These are phyloP conservation scores for Lepidonotus clava DNA, from an alignment of 2,888 invertebrate genomes.

Conservation along the genomic window DNA sequence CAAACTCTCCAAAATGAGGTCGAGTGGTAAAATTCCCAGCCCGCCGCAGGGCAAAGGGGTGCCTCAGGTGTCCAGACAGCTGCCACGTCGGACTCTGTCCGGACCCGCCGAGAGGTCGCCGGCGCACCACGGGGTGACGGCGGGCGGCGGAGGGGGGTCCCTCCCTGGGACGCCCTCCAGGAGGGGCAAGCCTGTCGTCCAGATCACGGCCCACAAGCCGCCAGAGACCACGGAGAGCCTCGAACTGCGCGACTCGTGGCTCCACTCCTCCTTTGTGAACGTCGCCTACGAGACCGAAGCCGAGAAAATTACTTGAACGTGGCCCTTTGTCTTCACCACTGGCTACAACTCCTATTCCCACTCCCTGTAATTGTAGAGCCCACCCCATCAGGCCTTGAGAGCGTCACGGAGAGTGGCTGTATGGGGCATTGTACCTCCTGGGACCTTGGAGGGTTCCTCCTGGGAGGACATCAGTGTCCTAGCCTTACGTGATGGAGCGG, in stretches of 20 bases:
- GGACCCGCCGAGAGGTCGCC: neutral
- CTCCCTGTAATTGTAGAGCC: no score
- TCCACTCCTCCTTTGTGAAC: slow-evolving; percentile 31
- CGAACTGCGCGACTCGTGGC: slow-evolving; percentile 22
- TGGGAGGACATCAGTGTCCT: neutral
- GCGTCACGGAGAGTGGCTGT: no score
- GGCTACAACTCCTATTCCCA: no score
- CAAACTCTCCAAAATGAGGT: neutral
- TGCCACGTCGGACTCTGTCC: neutral
- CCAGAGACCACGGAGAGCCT: neutral
- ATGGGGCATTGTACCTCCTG: no score
- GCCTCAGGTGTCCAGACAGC: neutral
- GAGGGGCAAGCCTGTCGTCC: neutral
- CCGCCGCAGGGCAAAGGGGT: neutral
- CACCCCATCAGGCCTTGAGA: no score
- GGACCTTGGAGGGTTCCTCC: no score
- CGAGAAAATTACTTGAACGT: neutral
- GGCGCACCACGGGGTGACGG: neutral
- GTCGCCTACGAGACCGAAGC: slow-evolving; percentile 9
- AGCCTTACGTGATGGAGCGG: neutral
- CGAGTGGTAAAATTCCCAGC: neutral
- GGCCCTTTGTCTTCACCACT: no score
- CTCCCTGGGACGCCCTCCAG: slow-evolving; percentile 23
- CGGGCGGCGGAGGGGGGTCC: slow-evolving; percentile 23
- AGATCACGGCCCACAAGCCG: slow-evolving; percentile 1